Evolutionary conservation across 2,797 vertebrate species (phyloP), one percentile per base, ranked within the genome.

Genomic region (Pteronotus mesoamericanus): DNA sequence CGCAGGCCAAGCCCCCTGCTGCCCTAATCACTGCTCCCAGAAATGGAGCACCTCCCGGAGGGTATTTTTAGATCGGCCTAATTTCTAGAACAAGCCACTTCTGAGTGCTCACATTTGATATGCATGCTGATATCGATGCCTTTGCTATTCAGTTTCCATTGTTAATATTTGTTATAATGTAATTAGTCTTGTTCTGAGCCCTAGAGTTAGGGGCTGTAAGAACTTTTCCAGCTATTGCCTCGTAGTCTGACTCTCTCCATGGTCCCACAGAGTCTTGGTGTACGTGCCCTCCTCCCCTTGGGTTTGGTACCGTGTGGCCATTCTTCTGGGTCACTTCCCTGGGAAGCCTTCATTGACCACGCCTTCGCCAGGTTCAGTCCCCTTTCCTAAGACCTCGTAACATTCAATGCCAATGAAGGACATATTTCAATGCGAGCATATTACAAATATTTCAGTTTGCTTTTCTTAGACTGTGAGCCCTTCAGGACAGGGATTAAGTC

Each of bases 11-110:
- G 21, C 29, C 51, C 39, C 84, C 74, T 15, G 82, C 64, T 1
- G 24, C 37, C 61, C 55, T 86, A 75, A 94, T 92, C 92, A 77
- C 71, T 48, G 34, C 88, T 90, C 89, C 82, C 59, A 48, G 89
- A 89, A 89, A 84, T 9, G 83, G 75, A 83, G 79, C 64, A 75
- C 78, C 86, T 90, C 86, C 16, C 59, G 7, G 0, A 5, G 74
- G 80, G 18, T 94, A 96, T 95, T 95, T 97, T 97, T 68, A 94
- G 95, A 87, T 80, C 42, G 93, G 66, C 51, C 69, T 86, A 48
- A 87, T 95, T 94, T 97, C 71, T 89, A 84, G 74, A 96, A 83
- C 61, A 59, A 69, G 69, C 85, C 75, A 61, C 46, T n/a, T 69
- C 51, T 79, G 78, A 88, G 53, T 59, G 37, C 24, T 34, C 69